phyloP scores from a whole-genome alignment of 1,140 invertebrate genomes.

The Bombus superbus region DNA sequence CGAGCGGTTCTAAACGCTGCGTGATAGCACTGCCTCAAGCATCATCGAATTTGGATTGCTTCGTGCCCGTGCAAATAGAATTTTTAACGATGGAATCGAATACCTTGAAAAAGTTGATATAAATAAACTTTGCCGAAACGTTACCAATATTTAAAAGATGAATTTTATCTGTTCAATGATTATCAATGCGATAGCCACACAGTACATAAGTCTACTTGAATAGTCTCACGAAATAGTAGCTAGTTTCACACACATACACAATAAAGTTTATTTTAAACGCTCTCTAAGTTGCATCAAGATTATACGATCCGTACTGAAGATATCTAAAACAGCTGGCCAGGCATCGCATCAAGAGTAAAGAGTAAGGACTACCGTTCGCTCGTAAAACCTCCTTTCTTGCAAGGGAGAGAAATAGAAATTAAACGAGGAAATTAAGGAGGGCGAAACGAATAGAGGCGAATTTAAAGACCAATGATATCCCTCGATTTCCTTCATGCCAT shows the following conservation, averaged over 20 bases:
- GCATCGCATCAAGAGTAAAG: not conserved
- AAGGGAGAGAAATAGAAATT: not conserved
- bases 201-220: no score
- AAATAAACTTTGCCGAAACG: not conserved
- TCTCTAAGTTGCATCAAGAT: no score
- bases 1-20: not conserved
- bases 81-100: not conserved
- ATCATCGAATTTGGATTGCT: not conserved
- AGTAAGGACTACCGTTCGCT: not conserved
- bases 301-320: no score
- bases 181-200: no score
- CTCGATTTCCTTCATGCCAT: not conserved
- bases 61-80: not conserved
- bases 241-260: no score
- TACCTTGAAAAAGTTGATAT: not conserved
- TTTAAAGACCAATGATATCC: not conserved
- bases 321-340: no score
- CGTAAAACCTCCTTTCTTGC: not conserved
- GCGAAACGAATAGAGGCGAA: no score
- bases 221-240: no score
- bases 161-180: no score
- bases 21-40: not conserved
- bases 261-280: no score
- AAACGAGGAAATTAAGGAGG: not conserved
- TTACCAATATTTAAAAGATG: no score